Base-by-base conservation (phyloP, 2,113 vertebrate genomes). In the Nannospalax galili region DNA sequence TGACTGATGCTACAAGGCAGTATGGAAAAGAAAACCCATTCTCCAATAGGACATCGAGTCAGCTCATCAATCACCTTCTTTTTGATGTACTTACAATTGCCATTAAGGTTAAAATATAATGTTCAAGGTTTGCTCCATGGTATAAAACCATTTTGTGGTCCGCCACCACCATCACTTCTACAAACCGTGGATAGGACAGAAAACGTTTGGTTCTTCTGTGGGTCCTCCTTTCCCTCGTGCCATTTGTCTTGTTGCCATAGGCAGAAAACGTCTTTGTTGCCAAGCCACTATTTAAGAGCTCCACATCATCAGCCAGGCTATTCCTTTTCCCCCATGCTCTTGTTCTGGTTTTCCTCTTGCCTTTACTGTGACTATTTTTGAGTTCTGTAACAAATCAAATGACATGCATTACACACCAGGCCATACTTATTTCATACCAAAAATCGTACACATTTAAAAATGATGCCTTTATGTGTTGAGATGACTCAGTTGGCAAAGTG, bases 151-250 rank as follows among this genome's bases (percentile, higher is more conserved):
- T 99, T 98, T 99, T 99, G 98, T 98, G 99, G 98, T 99, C 99
- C 84, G 99, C 99, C 84, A 99, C 99, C 97, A 99, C 99, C 99
- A 99, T 99, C 97, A 99, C 99, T 98, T 99, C 99, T 96, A 99
- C 99, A 97, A 99, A 99, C 96, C 99, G 99, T 94, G 99, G 99
- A 96, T 99, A 99, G 96, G 99, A 99, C 88, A 99, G 98, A 97
- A 99, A 99, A 79, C 99, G 99, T 97, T 99, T 99, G 79, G 98
- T 98, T 98, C 99, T 99, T 97, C 98, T 99, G 97, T 98, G 99
- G 95, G 98, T 98, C 98, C 98, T 98, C 95, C 98, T 98, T 97
- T 98, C 98, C 90, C 98, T 95, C 86, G 97, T 56, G 84, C 97
- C 98, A 95, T 98, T 98, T 9, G 97, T 98, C 97, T 96, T 97